These are phyloP conservation scores for Drosophila borealis DNA, from an alignment of 2,888 invertebrate species.

Conservation along the genomic window DNA sequence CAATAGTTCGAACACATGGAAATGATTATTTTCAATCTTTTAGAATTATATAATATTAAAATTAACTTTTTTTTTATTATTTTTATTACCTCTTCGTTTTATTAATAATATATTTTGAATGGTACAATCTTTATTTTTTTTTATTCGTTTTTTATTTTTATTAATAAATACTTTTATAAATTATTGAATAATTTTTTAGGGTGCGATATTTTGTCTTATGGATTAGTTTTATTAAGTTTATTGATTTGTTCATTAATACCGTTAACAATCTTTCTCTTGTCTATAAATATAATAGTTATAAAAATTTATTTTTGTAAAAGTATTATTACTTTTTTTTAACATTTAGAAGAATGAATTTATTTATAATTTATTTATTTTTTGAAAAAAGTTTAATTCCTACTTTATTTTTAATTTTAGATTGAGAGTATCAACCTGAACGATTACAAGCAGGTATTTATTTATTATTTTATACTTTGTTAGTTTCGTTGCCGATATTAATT, in stretches of 20 bases:
- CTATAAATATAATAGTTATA: too few species aligned
- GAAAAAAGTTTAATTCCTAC: slow-evolving; percentile 89
- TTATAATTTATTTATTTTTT: slow-evolving; percentile 36
- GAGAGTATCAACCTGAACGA: slow-evolving; percentile 87
- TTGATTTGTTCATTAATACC: too few species aligned
- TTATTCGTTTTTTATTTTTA: slow-evolving; percentile 86
- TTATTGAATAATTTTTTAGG: slow-evolving; percentile 81
- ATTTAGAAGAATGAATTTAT: slow-evolving; percentile 36
- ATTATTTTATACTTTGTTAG: slow-evolving; percentile 89
- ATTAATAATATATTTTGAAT: slow-evolving; percentile 85
- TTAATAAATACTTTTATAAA: slow-evolving; percentile 58
- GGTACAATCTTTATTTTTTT: slow-evolving; percentile 86
- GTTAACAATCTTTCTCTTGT: too few species aligned
- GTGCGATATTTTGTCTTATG: too few species aligned
- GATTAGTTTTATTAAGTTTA: too few species aligned
- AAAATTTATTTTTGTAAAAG: slow-evolving; percentile 36
- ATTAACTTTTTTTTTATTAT: slow-evolving; percentile 83
- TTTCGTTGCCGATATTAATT: slow-evolving; percentile 86
- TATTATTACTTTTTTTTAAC: slow-evolving; percentile 86
- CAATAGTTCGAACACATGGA: slow-evolving; percentile 86
- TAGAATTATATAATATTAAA: too few species aligned
- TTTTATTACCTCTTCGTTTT: slow-evolving; percentile 80
- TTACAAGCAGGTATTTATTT: slow-evolving; percentile 89
- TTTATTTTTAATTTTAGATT: slow-evolving; percentile 83
- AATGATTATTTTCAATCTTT: slow-evolving; percentile 88